Evolutionary conservation across 2,113 vertebrate genomes (phyloP).

Genomic region (Pyxicephalus adspersus): DNA sequence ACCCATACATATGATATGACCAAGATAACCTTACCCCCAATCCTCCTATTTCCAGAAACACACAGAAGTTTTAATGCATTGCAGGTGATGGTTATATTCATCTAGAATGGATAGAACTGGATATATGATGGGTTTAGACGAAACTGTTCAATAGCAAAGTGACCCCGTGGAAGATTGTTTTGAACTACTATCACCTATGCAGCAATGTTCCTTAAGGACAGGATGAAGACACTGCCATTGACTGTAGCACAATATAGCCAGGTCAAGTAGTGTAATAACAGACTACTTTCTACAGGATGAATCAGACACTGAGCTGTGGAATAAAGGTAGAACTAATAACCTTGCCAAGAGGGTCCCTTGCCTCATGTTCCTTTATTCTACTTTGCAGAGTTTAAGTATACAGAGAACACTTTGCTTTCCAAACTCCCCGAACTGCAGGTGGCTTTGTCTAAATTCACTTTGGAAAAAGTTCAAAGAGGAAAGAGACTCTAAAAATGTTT

Average conservation of each 20-base stretch:
- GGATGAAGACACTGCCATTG: neutral
- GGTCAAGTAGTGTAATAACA: neutral
- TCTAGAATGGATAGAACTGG: too few species aligned
- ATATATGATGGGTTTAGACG: too few species aligned
- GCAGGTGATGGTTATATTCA: too few species aligned
- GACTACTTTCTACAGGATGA: conserved; percentile 20
- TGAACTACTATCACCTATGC: neutral
- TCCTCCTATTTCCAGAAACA: too few species aligned
- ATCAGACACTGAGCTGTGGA: conserved; percentile 20
- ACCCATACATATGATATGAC: too few species aligned
- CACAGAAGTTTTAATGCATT: too few species aligned
- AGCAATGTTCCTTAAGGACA: neutral
- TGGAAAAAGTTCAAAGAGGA: conserved; percentile 53
- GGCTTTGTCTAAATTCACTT: conserved; percentile 58
- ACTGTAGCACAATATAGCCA: conserved; percentile 18
- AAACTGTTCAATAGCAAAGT: too few species aligned
- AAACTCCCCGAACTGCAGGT: conserved; percentile 61
- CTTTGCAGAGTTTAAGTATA: conserved; percentile 45
- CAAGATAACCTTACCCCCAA: too few species aligned
- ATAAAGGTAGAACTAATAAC: conserved; percentile 26
- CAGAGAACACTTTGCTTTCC: conserved; percentile 51
- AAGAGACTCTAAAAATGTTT: conserved; percentile 52
- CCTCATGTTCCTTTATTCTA: conserved; percentile 57
- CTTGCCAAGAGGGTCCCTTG: conserved; percentile 33
- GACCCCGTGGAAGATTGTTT: too few species aligned